Evolutionary conservation across 2,888 invertebrate genomes (phyloP).

Genomic region (Rambutsinella grinnellia): DNA sequence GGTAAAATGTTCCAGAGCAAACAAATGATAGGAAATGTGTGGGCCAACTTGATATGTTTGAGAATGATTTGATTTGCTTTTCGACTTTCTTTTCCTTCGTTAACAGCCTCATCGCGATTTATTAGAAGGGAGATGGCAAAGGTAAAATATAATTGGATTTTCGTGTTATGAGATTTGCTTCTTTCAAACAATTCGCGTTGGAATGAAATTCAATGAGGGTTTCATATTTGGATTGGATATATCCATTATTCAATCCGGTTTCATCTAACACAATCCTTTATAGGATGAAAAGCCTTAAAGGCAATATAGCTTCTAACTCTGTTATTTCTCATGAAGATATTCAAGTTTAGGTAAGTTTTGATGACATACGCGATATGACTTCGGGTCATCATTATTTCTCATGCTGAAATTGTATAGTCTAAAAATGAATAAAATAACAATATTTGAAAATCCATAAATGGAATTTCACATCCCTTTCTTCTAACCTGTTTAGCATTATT

Average conservation of each 20-base stretch:
- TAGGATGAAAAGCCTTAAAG: too few relatives aligned
- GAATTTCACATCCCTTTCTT: too few relatives aligned
- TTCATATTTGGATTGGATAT: constrained; percentile 1
- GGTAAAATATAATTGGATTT: constrained; percentile 36
- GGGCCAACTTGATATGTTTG: constrained; percentile 31
- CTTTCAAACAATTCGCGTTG: neutral
- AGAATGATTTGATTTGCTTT: constrained; percentile 35
- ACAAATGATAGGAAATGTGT: constrained; percentile 22
- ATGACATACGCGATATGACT: too few relatives aligned
- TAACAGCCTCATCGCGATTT: neutral
- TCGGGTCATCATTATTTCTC: too few relatives aligned
- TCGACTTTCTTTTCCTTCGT: constrained; percentile 1
- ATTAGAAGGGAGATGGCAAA: neutral
- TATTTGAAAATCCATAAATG: too few relatives aligned
- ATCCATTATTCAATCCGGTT: constrained; percentile 24
- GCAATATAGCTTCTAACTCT: too few relatives aligned
- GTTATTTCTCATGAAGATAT: too few relatives aligned
- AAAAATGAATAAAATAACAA: too few relatives aligned
- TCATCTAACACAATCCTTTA: too few relatives aligned
- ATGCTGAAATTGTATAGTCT: too few relatives aligned
- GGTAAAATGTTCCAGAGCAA: neutral
- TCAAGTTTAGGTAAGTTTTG: too few relatives aligned
- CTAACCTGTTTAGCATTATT: too few relatives aligned
- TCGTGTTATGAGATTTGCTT: constrained; percentile 18
- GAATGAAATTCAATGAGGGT: constrained; percentile 16